Conservation (phyloP, 2,797 vertebrate species). For the Lithobates sylvaticus region DNA sequence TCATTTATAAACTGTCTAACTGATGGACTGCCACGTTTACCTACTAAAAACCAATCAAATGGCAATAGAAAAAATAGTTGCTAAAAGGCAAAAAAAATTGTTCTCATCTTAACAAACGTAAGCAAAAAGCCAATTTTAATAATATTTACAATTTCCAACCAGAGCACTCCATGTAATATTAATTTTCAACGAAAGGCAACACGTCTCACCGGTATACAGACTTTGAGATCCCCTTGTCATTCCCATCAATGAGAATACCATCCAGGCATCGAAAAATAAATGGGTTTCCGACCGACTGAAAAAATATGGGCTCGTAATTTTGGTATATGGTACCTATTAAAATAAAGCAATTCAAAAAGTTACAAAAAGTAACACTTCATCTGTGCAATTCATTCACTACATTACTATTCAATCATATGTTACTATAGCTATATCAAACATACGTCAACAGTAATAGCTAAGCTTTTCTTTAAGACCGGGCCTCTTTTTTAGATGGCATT, state of each 20-base stretch:
- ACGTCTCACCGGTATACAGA: slow-evolving; percentile 85
- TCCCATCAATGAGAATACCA: slow-evolving; percentile 90
- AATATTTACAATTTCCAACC: too few species aligned
- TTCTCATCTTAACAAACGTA: too few species aligned
- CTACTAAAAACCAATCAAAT: background rate
- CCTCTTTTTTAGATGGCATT: too few species aligned
- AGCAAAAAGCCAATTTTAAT: too few species aligned
- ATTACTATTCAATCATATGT: too few species aligned
- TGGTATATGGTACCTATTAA: slow-evolving; percentile 89
- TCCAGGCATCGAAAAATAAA: slow-evolving; percentile 95
- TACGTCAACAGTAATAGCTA: too few species aligned
- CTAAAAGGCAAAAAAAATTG: background rate
- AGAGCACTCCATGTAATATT: background rate
- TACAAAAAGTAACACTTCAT: background rate
- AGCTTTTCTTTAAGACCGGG: too few species aligned
- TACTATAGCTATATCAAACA: too few species aligned
- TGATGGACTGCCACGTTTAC: background rate
- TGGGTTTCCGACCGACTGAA: slow-evolving; percentile 93
- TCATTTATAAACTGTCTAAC: background rate
- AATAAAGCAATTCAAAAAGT: slow-evolving; percentile 50
- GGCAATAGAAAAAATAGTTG: background rate
- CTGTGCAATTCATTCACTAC: background rate
- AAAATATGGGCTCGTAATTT: slow-evolving; percentile 88
- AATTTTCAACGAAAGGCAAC: background rate
- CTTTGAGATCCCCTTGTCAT: slow-evolving; percentile 90